A percentile compares a stretch with the other conserved stretches of the same genome.
phyloP scores from a whole-genome alignment of 2,888 invertebrate species.

The Troides aeacus region DNA sequence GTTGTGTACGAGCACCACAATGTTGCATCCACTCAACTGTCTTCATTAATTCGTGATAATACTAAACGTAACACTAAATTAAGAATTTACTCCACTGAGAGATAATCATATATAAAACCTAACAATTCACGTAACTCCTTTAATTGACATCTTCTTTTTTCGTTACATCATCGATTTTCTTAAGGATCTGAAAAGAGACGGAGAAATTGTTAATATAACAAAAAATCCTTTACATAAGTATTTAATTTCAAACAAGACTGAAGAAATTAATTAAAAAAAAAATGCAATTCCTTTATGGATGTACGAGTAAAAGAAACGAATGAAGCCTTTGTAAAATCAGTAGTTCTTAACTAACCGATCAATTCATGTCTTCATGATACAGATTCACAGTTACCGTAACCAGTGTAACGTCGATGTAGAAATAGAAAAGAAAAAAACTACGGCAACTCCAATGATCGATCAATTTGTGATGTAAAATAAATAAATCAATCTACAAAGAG shows the following conservation, averaged over 20 bases:
- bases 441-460: slow-evolving; percentile 66
- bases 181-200: slow-evolving; percentile 51
- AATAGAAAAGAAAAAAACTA: slow-evolving; percentile 57
- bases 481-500: slow-evolving; percentile 65
- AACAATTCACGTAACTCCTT: slow-evolving; percentile 49
- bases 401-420: slow-evolving; percentile 40
- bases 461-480: slow-evolving; percentile 74
- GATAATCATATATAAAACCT: background rate
- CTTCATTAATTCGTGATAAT: slow-evolving; percentile 13
- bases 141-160: slow-evolving; percentile 47
- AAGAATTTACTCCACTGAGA: slow-evolving; percentile 2
- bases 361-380: background rate
- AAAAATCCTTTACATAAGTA: background rate
- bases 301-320: background rate
- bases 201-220: slow-evolving; percentile 27
- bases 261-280: too few relatives aligned
- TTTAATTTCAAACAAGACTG: too few relatives aligned
- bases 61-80: slow-evolving; percentile 18
- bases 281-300: background rate
- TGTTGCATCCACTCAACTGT: slow-evolving; percentile 25
- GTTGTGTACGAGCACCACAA: slow-evolving; percentile 29
- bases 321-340: background rate
- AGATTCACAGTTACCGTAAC: slow-evolving; percentile 27
- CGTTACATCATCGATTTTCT: slow-evolving; percentile 25
- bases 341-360: background rate